A percentile compares a stretch with the other conserved stretches of the same genome.
Conservation (phyloP, 2,888 invertebrate genomes). For the Xylota sylvarum region DNA sequence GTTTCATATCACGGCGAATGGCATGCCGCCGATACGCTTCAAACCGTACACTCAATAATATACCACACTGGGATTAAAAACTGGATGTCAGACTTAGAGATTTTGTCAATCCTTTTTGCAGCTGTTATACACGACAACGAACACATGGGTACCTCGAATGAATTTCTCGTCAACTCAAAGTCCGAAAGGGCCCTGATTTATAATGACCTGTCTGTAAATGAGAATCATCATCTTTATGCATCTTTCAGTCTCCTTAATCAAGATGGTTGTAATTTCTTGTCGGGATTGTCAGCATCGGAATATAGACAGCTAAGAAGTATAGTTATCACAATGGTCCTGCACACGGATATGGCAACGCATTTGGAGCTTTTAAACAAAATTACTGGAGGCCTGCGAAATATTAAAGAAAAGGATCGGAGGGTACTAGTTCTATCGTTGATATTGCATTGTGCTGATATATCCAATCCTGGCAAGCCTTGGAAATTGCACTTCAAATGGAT, state of each 20-base stretch:
- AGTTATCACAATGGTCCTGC: slow-evolving; percentile 98
- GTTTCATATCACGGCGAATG: slow-evolving; percentile 98
- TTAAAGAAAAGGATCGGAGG: slow-evolving; percentile 93
- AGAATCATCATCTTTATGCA: slow-evolving; percentile 84
- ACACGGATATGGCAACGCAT: slow-evolving; percentile 98
- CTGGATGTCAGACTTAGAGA: slow-evolving; percentile 96
- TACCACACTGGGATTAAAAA: slow-evolving; percentile 96
- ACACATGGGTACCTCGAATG: slow-evolving; percentile 98
- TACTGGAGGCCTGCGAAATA: slow-evolving; percentile 85
- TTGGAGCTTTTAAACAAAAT: slow-evolving; percentile 98
- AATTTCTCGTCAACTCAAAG: slow-evolving; percentile 97
- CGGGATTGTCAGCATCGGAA: slow-evolving; percentile 95
- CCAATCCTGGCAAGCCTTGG: slow-evolving; percentile 96
- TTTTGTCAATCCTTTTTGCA: slow-evolving; percentile 96
- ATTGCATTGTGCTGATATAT: slow-evolving; percentile 97
- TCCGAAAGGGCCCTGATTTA: slow-evolving; percentile 96
- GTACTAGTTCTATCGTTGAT: slow-evolving; percentile 95
- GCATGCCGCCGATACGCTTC: slow-evolving; percentile 97
- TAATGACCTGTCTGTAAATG: slow-evolving; percentile 90
- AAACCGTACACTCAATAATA: slow-evolving; percentile 95
- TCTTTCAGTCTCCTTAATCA: slow-evolving; percentile 91
- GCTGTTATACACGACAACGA: slow-evolving; percentile 98
- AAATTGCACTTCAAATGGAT: slow-evolving; percentile 93
- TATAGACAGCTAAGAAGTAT: slow-evolving; percentile 95
- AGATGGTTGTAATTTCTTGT: slow-evolving; percentile 95